Base-by-base conservation (phyloP, 2,888 invertebrate species). In the Zhuqinia jingwanae region DNA sequence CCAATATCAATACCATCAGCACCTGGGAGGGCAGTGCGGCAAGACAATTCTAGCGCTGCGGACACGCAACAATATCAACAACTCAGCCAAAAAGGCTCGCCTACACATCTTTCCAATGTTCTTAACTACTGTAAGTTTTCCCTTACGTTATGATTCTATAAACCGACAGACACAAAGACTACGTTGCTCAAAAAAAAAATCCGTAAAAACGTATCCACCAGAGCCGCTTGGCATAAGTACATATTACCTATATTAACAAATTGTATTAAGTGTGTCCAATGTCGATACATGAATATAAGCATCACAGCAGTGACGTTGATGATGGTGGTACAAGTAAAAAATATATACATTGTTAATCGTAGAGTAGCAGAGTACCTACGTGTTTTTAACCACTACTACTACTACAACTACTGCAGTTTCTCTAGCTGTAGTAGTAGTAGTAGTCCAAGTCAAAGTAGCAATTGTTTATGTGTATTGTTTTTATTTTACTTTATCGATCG, bases 21-120 rank as follows among this genome's bases (percentile, higher is more conserved):
- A 58, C 84, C 84, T 70, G 84, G 84, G 15, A 68, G 50, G 36
- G 84, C 84, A 78, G 84, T 84, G 78, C 84, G 84, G 70, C 84
- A 84, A 84, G 84, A 84, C 17, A 77, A 47, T 78, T 68, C 45
- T 58, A 84, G 10, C 20, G 45, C 76, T 25, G 50, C 70, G 65
- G 78, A 70, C 68, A 84, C 78, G 77, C 83, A 83, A 76, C 76
- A 76, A 83, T 50, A 11, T 76, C 83, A 84, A 78, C 80, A 78
- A 84, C 36, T 78, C 70, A 84, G 78, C 78, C 45, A 84, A 58
- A 84, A 78, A 78, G 58, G 58, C 78, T 78, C 84, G 17, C 84
- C 84, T 22, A 68, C 84, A 78, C 84, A 84, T 78, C 77, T 84
- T 78, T 78, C 84, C 70, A 84, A 70, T 36, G 78, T 84, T 58